A percentile compares a stretch with the other conserved stretches of the same genome.
phyloP scores from a whole-genome alignment of 2,113 vertebrate species.

The Stigmatopora nigra region DNA sequence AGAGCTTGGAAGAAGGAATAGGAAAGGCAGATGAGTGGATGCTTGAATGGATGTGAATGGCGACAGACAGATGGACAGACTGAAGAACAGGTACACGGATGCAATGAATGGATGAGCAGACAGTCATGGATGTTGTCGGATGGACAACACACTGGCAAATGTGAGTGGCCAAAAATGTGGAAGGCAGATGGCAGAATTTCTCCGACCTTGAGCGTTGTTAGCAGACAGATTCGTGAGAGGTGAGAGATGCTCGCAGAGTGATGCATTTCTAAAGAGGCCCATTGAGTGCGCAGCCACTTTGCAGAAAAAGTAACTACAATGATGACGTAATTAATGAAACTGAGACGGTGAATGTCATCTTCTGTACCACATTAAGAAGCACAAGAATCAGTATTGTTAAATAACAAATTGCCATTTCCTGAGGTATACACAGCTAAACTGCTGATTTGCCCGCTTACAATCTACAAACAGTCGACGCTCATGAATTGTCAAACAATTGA shows the following conservation, averaged over 20 bases:
- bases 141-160: neutral
- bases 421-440: neutral
- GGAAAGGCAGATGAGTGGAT: neutral
- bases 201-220: conserved; percentile 1
- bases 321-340: neutral
- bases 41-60: neutral
- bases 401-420: neutral
- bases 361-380: neutral
- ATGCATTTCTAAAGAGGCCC: conserved; percentile 34
- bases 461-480: neutral
- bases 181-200: conserved; percentile 17
- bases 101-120: neutral
- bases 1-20: neutral
- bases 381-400: neutral
- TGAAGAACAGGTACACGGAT: neutral
- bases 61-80: neutral
- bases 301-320: conserved; percentile 2
- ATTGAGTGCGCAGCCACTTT: conserved; percentile 20
- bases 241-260: conserved; percentile 10
- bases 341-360: neutral
- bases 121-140: too few relatives aligned
- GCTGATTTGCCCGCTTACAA: neutral
- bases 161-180: neutral
- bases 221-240: conserved; percentile 13
- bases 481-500: neutral